Evolutionary conservation across 2,888 invertebrate species (phyloP), one percentile per base, ranked within the genome.

Genomic region (Erebia epiphron): DNA sequence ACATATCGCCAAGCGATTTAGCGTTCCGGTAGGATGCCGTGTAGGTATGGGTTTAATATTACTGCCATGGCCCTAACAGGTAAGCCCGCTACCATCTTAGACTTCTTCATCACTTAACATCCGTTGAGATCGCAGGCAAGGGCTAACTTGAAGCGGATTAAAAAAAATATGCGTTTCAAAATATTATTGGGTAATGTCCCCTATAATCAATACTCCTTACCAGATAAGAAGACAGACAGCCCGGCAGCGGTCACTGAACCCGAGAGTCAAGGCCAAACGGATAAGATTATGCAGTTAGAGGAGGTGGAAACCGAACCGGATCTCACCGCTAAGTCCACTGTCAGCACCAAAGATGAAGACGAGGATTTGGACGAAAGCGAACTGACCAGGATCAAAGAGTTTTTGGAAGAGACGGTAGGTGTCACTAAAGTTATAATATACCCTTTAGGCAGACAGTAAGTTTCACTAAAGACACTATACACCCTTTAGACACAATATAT

Each of bases 321-420:
- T 0, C 72, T 87, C 3, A 67, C 79, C 1, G 82, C 84, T 11
- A 85, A 83, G 67, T 85, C 88, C 0, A 78, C 65, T 11, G 83
- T 82, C 66, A 86, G 84, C 75, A 83, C 84, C 46, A 90, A 86
- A 60, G 91, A 90, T 0, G 91, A 91, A 1, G 91, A 91, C 0
- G 92, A 91, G 7, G 91, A 92, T 0, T 72, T 92, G 0, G 92
- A 92, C 58, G 92, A 92, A 0, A 87, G 75, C 8, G 92, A 92
- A 71, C 75, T 92, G 63, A 79, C 83, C 1, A 86, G 82, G 76
- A 87, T 92, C 60, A 92, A 91, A 75, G 92, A 92, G 75, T 85
- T 91, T 67, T 76, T 93, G 65, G 92, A 92, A 68, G 92, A 92
- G 73, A 84, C 92, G 69, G 92, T 92, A 73, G 86, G 75, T 72